Evolutionary conservation across 1,140 invertebrate species (phyloP).

Genomic region (Chironomus striatipennis): DNA sequence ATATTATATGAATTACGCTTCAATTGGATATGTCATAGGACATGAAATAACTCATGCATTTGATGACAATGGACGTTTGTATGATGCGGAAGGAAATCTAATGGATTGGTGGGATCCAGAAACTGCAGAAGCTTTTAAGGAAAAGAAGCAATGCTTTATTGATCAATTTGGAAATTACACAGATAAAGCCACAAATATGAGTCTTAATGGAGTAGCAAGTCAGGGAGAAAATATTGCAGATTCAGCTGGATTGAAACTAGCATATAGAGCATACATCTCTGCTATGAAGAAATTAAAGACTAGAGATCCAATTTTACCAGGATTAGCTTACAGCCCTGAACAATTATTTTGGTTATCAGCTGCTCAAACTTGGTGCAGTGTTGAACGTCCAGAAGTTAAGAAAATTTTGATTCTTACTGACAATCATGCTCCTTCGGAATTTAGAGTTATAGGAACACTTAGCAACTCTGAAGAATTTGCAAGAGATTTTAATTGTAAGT

Average conservation of each 20-base stretch:
- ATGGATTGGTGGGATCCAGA: slow-evolving; percentile 49
- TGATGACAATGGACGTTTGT: slow-evolving; percentile 50
- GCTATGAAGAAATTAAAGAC: slow-evolving; percentile 39
- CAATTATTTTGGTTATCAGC: slow-evolving; percentile 73
- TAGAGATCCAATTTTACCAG: slow-evolving; percentile 39
- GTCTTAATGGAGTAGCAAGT: slow-evolving; percentile 49
- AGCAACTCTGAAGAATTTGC: slow-evolving; percentile 79
- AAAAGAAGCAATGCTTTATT: slow-evolving; percentile 58
- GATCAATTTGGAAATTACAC: slow-evolving; percentile 59
- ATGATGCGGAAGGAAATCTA: slow-evolving; percentile 48
- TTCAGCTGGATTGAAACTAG: slow-evolving; percentile 53
- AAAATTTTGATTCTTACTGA: slow-evolving; percentile 28
- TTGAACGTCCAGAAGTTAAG: slow-evolving; percentile 41
- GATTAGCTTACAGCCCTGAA: slow-evolving; percentile 47
- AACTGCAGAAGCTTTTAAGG: slow-evolving; percentile 43
- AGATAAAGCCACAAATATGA: slow-evolving; percentile 36
- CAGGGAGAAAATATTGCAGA: slow-evolving; percentile 62
- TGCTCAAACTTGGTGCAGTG: slow-evolving; percentile 38
- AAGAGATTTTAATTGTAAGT: slow-evolving; percentile 69
- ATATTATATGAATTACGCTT: slow-evolving; percentile 59
- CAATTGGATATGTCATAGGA: slow-evolving; percentile 62
- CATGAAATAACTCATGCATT: slow-evolving; percentile 52
- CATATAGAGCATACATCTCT: slow-evolving; percentile 48
- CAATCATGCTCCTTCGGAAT: slow-evolving; percentile 37
- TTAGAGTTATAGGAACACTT: slow-evolving; percentile 74